These are phyloP conservation scores for Portunus trituberculatus DNA, from an alignment of 1,140 invertebrate genomes.

Conservation along the genomic window DNA sequence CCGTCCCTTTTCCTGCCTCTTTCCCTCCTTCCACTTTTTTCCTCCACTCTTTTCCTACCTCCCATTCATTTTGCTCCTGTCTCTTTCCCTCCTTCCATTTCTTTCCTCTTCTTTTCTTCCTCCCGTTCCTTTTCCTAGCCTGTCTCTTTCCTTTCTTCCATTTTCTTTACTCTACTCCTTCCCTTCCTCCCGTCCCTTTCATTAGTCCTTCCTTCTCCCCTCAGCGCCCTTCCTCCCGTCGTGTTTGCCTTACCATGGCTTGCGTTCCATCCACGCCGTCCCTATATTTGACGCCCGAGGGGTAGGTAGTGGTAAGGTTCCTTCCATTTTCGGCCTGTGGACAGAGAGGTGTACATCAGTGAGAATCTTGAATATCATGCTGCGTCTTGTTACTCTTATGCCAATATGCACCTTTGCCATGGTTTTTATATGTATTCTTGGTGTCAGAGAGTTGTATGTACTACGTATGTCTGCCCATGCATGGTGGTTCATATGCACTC, in stretches of 20 bases:
- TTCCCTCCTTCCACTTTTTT: background rate
- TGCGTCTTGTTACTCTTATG: background rate
- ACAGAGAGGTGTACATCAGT: background rate
- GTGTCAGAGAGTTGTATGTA: background rate
- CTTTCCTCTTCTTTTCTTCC: no score
- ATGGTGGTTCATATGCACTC: background rate
- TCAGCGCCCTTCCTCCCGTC: no score
- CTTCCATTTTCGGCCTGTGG: background rate
- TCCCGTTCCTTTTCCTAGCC: no score
- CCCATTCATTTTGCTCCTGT: no score
- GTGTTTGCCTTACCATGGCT: background rate
- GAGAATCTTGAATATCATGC: background rate
- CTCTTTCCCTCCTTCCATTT: no score
- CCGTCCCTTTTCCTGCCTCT: background rate
- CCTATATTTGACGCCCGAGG: constrained; percentile 39
- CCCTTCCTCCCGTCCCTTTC: background rate
- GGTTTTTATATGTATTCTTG: background rate
- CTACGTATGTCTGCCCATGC: no score
- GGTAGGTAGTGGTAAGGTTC: constrained; percentile 46
- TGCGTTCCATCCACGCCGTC: background rate
- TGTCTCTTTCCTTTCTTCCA: background rate
- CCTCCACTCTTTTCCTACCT: no score
- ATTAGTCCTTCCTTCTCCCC: background rate
- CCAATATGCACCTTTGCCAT: background rate
- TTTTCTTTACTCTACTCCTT: no score